Evolutionary conservation across 2,113 vertebrate species (phyloP).

Genomic region (Spea multiplicata): DNA sequence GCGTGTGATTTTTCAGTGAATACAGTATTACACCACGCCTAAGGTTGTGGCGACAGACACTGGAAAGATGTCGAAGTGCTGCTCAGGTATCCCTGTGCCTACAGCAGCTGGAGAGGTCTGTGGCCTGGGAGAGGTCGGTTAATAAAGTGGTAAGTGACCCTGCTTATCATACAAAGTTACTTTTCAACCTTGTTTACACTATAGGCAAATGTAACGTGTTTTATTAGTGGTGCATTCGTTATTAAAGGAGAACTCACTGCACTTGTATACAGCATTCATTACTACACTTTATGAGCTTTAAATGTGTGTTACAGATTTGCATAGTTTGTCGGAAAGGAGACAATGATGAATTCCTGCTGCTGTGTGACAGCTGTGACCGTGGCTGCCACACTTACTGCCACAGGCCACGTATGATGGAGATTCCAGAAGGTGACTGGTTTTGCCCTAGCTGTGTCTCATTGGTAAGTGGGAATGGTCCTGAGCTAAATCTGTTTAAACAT

Average conservation of each 20-base stretch:
- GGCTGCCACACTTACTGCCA: constrained; percentile 97
- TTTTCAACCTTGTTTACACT: too few species aligned
- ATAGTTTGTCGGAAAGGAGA: constrained; percentile 90
- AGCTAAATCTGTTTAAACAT: background rate
- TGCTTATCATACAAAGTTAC: too few species aligned
- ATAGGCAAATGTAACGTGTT: too few species aligned
- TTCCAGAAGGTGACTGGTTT: constrained; percentile 96
- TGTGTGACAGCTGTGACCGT: constrained; percentile 91
- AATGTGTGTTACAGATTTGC: constrained; percentile 72
- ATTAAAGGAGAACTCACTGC: too few species aligned
- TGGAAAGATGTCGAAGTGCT: constrained; percentile 85
- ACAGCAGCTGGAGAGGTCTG: constrained; percentile 85
- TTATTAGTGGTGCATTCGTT: too few species aligned
- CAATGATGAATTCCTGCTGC: constrained; percentile 87
- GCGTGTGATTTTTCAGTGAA: constrained; percentile 62
- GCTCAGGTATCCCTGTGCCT: constrained; percentile 88
- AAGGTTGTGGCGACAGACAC: constrained; percentile 85
- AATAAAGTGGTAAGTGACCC: constrained; percentile 83
- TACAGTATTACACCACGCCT: constrained; percentile 89
- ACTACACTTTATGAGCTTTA: too few species aligned
- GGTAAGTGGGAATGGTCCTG: constrained; percentile 60
- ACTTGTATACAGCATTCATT: too few species aligned
- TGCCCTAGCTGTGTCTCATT: constrained; percentile 81
- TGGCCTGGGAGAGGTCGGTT: constrained; percentile 93
- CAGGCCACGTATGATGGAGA: constrained; percentile 83